phyloP scores from a whole-genome alignment of 2,888 invertebrate species.

The Epirrhoe tristata region DNA sequence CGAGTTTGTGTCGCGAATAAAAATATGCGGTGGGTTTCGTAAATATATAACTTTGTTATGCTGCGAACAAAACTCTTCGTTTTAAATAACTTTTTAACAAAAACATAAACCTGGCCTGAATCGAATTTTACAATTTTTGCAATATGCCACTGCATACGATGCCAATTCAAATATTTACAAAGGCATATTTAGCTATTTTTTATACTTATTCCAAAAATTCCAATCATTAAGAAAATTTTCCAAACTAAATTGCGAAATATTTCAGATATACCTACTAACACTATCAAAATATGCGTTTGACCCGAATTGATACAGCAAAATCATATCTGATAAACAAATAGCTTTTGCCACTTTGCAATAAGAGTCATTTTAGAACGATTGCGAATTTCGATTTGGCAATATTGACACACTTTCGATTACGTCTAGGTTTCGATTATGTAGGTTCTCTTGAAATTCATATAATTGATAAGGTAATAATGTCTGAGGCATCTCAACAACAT shows the following conservation, averaged over 20 bases:
- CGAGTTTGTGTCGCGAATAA: conserved; percentile 54
- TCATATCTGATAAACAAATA: conserved; percentile 59
- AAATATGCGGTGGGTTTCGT: conserved; percentile 58
- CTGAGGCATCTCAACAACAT: conserved; percentile 19
- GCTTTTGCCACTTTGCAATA: conserved; percentile 48
- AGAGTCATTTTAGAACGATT: conserved; percentile 44
- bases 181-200: not conserved
- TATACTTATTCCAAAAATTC: not conserved
- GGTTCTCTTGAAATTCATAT: conserved; percentile 26
- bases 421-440: conserved; percentile 52
- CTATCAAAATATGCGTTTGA: conserved; percentile 72
- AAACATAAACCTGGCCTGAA: not conserved
- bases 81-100: conserved; percentile 44
- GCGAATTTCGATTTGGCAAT: conserved; percentile 47
- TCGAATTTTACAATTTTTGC: not conserved
- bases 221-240: conserved; percentile 15
- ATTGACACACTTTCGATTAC: conserved; percentile 62
- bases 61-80: conserved; percentile 4
- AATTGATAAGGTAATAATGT: conserved; percentile 31
- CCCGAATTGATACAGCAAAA: conserved; percentile 66
- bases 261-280: conserved; percentile 51
- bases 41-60: conserved; percentile 58
- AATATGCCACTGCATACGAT: too few species aligned
- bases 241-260: conserved; percentile 41
- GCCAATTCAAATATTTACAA: too few species aligned